Evolutionary conservation across 2,797 vertebrate genomes (phyloP), one percentile per base, ranked within the genome.

Genomic region (Eremophila alpestris): DNA sequence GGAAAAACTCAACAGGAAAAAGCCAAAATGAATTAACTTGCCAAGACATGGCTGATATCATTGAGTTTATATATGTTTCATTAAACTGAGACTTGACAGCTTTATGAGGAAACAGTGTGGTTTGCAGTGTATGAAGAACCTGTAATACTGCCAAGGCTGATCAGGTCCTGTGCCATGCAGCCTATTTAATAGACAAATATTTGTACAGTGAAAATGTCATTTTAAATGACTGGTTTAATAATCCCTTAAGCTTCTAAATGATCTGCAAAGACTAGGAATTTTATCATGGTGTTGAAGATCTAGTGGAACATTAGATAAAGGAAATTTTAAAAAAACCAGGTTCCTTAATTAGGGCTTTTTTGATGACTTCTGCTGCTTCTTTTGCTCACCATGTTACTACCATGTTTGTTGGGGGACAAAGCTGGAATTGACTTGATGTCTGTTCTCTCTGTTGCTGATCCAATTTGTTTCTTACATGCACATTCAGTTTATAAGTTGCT

Each of bases 101-200:
- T 98, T 98, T 98, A 98, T 98, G 98, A 98, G 97, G 97, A 97
- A 98, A 97, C 96, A 95, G 97, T 97, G 97, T 97, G 97, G 95
- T 97, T 97, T 97, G 97, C 94, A 93, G 91, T 93, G 95, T 97
- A 97, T 97, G 98, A 97, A 98, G 98, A 97, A 97, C 97, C 96
- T 97, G 97, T 98, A 97, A 97, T 95, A 87, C 94, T 98, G 98
- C 98, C 98, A 98, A 97, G 94, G 95, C 96, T 95, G 97, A 97
- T 97, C 97, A 96, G 78, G 91, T 97, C 96, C 94, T 97, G 94
- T 97, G 97, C 97, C 97, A 97, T 97, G 87, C 88, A 62, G 84
- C 90, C 95, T 98, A 97, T 98, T 98, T 98, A 98, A 98, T 96
- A 98, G 97, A 97, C 97, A 98, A 98, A 98, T 98, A 98, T 98